A percentile compares a stretch with the other conserved stretches of the same genome.
These are phyloP conservation scores for Lepeophtheirus nordmannii DNA, from an alignment of 2,888 invertebrate genomes.

Conservation along the genomic window DNA sequence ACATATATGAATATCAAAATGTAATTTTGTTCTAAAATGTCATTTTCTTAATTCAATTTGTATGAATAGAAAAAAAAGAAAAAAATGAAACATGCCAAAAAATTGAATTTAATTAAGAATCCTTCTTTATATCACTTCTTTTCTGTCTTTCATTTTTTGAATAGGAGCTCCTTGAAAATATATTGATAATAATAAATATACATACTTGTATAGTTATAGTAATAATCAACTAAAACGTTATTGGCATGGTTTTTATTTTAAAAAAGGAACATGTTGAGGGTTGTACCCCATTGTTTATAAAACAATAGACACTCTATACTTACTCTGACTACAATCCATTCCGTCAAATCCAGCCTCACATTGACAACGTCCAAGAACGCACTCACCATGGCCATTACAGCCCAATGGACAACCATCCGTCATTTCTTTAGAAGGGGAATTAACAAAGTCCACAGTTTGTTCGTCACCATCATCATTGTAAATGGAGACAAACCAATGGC, in stretches of 20 bases:
- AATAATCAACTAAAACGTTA: too few relatives aligned
- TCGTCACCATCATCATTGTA: slow-evolving; percentile 89
- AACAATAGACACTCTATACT: slow-evolving; percentile 35
- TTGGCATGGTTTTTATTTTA: too few relatives aligned
- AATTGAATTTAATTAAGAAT: background rate
- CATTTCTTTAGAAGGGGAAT: slow-evolving; percentile 73
- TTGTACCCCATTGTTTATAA: too few relatives aligned
- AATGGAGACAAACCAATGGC: slow-evolving; percentile 80
- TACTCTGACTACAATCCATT: slow-evolving; percentile 89
- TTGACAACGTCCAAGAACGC: slow-evolving; percentile 81
- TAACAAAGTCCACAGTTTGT: slow-evolving; percentile 68
- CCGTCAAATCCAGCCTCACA: slow-evolving; percentile 94
- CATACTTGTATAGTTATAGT: too few relatives aligned
- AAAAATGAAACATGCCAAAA: background rate
- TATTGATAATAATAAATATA: too few relatives aligned
- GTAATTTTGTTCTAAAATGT: background rate
- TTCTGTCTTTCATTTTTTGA: background rate
- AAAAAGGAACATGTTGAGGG: too few relatives aligned
- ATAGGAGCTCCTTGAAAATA: too few relatives aligned
- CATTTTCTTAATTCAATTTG: background rate
- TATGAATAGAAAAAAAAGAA: background rate
- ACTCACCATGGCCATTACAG: slow-evolving; percentile 91
- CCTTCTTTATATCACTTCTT: background rate
- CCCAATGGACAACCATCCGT: slow-evolving; percentile 32
- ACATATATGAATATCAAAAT: background rate